Conservation (phyloP, 2,888 invertebrate species). For the Metellina segmentata region DNA sequence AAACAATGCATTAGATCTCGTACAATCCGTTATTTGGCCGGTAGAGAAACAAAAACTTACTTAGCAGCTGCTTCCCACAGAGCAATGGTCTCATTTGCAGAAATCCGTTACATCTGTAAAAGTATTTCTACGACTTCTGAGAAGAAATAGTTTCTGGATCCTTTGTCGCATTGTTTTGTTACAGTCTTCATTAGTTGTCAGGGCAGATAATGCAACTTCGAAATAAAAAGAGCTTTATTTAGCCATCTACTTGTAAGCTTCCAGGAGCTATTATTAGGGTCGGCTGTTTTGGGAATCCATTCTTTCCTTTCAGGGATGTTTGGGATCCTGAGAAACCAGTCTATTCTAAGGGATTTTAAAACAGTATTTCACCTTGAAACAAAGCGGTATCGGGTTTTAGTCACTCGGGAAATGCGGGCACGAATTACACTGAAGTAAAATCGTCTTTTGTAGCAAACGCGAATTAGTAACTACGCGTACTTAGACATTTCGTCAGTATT, state of each 20-base stretch:
- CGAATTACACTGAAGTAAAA: too few relatives aligned
- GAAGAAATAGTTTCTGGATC: constrained; percentile 22
- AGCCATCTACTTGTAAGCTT: constrained; percentile 37
- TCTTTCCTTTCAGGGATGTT: constrained; percentile 10
- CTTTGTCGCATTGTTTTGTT: constrained; percentile 43
- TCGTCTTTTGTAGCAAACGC: too few relatives aligned
- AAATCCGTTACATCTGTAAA: constrained; percentile 16
- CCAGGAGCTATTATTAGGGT: constrained; percentile 15
- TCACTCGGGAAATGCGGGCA: neutral
- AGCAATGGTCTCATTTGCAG: constrained; percentile 6
- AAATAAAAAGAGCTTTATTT: constrained; percentile 35
- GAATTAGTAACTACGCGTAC: too few relatives aligned
- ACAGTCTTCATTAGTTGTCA: constrained; percentile 55
- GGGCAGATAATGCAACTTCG: constrained; percentile 23
- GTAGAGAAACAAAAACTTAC: neutral
- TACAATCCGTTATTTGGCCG: too few relatives aligned
- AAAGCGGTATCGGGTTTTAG: neutral
- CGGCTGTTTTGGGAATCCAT: neutral
- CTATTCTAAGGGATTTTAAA: neutral
- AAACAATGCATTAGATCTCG: too few relatives aligned
- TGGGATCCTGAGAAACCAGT: neutral
- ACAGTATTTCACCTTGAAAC: neutral
- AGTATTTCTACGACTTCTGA: constrained; percentile 30
- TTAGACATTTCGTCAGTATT: too few relatives aligned
- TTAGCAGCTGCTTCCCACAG: neutral